These are phyloP conservation scores for Corythornis cristatus DNA, from an alignment of 2,113 vertebrate genomes.

Conservation along the genomic window DNA sequence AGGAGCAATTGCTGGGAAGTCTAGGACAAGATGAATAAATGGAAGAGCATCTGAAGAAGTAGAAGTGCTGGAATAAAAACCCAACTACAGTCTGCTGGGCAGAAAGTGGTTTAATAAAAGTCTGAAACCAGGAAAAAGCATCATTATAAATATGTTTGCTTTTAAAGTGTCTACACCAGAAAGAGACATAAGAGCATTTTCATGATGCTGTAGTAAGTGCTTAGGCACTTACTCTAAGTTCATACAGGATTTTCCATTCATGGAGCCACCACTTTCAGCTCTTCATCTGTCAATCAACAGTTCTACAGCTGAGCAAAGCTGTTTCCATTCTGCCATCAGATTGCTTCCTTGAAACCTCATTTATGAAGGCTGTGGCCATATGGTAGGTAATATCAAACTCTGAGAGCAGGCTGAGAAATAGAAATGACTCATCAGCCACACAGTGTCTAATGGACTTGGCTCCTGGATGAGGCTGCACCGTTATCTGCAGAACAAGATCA, in stretches of 20 bases:
- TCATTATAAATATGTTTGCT: background rate
- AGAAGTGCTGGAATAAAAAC: background rate
- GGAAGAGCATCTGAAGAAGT: background rate
- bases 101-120: background rate
- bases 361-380: background rate
- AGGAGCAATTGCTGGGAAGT: background rate
- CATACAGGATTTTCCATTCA: background rate
- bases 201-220: background rate
- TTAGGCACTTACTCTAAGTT: background rate
- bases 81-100: background rate
- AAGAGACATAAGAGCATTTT: background rate
- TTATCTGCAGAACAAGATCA: background rate
- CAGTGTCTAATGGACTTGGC: background rate
- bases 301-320: background rate
- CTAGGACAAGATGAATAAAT: background rate
- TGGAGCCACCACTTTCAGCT: background rate
- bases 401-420: background rate
- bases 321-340: background rate
- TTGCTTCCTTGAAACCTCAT: background rate
- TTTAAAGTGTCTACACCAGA: background rate
- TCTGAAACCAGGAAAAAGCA: background rate
- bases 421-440: background rate
- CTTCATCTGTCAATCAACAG: background rate
- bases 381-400: background rate
- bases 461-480: background rate